Conservation (phyloP, 2,113 vertebrate species). For the Ciconia boyciana region DNA sequence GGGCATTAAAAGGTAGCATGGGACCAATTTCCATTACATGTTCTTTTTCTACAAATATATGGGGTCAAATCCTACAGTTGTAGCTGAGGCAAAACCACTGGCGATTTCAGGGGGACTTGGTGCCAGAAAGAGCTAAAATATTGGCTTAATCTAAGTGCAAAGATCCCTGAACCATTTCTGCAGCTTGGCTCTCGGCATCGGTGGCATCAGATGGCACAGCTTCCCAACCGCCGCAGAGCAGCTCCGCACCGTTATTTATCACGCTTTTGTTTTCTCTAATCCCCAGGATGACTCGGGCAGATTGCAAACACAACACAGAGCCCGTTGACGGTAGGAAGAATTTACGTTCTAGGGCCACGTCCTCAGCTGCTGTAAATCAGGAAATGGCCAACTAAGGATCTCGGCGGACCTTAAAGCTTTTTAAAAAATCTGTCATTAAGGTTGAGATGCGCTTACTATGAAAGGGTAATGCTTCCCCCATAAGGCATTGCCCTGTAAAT, state of each 20-base stretch:
- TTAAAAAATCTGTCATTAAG: not conserved
- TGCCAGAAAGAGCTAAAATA: not conserved
- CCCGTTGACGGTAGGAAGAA: not conserved
- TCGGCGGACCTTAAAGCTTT: not conserved
- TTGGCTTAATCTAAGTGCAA: not conserved
- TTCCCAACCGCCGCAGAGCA: rapidly evolving
- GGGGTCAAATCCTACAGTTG: not conserved
- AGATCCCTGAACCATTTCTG: not conserved
- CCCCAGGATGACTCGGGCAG: not conserved
- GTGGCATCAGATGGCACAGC: not conserved
- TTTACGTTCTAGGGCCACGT: not conserved
- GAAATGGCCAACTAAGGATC: not conserved
- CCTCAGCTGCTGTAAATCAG: not conserved
- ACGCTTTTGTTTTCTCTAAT: not conserved
- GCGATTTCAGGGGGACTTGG: not conserved
- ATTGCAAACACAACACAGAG: not conserved
- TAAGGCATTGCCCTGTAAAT: not conserved
- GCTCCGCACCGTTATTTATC: rapidly evolving
- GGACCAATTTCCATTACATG: not conserved
- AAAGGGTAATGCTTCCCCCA: not conserved
- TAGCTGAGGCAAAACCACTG: not conserved
- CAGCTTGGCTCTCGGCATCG: not conserved
- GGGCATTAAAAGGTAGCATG: not conserved
- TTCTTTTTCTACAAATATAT: not conserved
- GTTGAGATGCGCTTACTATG: not conserved